Conservation (phyloP, 2,888 invertebrate species). For the Drosophila fungiperda region DNA sequence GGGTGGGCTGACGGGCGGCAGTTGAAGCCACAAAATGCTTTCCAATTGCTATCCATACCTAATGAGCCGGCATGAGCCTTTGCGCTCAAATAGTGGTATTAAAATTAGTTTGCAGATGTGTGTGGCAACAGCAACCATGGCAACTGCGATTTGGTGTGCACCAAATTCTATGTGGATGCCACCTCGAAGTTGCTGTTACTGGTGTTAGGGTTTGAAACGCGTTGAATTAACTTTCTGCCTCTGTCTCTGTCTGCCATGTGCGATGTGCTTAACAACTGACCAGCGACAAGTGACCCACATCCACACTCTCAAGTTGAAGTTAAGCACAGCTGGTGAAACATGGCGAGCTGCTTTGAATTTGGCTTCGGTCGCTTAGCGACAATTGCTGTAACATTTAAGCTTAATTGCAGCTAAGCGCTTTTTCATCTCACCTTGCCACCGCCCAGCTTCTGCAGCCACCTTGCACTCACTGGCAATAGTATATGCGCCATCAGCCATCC, state of each 20-base stretch:
- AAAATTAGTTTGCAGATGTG: conserved; percentile 44
- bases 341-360: conserved; percentile 29
- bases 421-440: not conserved
- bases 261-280: conserved; percentile 61
- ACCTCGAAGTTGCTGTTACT: conserved; percentile 21
- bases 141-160: conserved; percentile 23
- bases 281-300: conserved; percentile 9
- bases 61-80: conserved; percentile 57
- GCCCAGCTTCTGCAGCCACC: not conserved
- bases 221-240: not conserved
- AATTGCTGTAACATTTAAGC: conserved; percentile 71
- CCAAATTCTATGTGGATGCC: conserved; percentile 37
- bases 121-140: conserved; percentile 22
- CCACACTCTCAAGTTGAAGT: conserved; percentile 65
- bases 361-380: conserved; percentile 59
- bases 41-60: conserved; percentile 62
- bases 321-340: conserved; percentile 64
- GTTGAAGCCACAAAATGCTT: conserved; percentile 21
- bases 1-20: conserved; percentile 1
- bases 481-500: conserved; percentile 15
- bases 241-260: conserved; percentile 39
- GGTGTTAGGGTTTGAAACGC: not conserved
- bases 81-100: conserved; percentile 33
- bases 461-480: not conserved
- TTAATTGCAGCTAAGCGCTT: conserved; percentile 71